These are phyloP conservation scores for Oceanodroma tethys DNA, from an alignment of 2,113 vertebrate genomes.

Conservation along the genomic window DNA sequence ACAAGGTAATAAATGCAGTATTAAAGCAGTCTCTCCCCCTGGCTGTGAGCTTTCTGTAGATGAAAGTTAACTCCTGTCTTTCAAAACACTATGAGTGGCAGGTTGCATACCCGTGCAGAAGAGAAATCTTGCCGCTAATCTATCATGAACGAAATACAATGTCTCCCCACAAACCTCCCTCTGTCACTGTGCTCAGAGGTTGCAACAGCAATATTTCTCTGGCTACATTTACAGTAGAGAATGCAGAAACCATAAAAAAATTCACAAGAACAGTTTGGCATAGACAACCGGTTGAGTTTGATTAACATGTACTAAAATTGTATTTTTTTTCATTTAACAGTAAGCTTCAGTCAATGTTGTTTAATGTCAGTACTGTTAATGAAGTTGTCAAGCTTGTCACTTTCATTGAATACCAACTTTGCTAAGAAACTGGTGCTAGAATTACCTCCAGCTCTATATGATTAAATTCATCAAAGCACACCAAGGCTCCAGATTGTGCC, in stretches of 20 bases:
- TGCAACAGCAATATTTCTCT: slow-evolving; percentile 24
- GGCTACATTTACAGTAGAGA: neutral
- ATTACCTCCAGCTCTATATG: slow-evolving; percentile 73
- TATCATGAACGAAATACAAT: neutral
- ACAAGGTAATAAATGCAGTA: neutral
- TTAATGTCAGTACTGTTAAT: slow-evolving; percentile 74
- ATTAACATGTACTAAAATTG: slow-evolving; percentile 65
- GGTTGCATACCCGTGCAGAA: neutral
- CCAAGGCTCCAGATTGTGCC: slow-evolving; percentile 63
- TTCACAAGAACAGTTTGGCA: slow-evolving; percentile 28
- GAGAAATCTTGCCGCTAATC: slow-evolving; percentile 27
- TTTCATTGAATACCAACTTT: slow-evolving; percentile 72
- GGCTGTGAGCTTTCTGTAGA: slow-evolving; percentile 36
- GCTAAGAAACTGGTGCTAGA: slow-evolving; percentile 67
- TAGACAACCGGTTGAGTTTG: neutral
- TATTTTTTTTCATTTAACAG: slow-evolving; percentile 44
- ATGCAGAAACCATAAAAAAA: neutral
- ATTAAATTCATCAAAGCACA: slow-evolving; percentile 77
- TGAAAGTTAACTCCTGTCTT: slow-evolving; percentile 68
- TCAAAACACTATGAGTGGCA: slow-evolving; percentile 31
- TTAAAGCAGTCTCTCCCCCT: slow-evolving; percentile 3
- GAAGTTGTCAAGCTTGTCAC: slow-evolving; percentile 76
- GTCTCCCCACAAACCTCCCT: neutral
- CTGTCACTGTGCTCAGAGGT: neutral
- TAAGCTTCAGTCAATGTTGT: slow-evolving; percentile 62